Percentiles rank a stretch among this genome's conserved stretches.
phyloP scores from a whole-genome alignment of 2,888 invertebrate genomes.

The Nebria brevicollis region DNA sequence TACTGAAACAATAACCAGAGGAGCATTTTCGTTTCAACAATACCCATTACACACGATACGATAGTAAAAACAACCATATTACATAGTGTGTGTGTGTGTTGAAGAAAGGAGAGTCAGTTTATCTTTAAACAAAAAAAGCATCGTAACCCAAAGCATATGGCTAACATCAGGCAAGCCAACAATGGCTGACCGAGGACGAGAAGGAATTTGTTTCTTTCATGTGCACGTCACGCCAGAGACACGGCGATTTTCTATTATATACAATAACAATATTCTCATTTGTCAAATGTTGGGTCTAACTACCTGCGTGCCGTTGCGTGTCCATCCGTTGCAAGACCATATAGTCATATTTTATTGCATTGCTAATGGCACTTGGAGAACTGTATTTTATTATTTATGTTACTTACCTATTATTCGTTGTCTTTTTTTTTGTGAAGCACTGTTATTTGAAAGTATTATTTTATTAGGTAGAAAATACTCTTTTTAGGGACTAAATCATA shows the following conservation, averaged over 20 bases:
- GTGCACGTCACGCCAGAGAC: neutral
- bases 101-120: neutral
- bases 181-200: constrained; percentile 11
- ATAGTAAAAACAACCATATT: neutral
- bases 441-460: no score
- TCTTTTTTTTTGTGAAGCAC: neutral
- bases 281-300: neutral
- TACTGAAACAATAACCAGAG: neutral
- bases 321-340: neutral
- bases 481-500: no score
- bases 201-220: neutral
- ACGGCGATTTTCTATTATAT: neutral
- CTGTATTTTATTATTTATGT: neutral
- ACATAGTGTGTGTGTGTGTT: neutral
- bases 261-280: constrained; percentile 5
- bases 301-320: neutral
- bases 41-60: neutral
- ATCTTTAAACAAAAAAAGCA: constrained; percentile 29
- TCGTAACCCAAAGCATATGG: constrained; percentile 33
- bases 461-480: no score
- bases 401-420: neutral
- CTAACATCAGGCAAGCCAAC: constrained; percentile 32
- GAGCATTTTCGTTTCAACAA: neutral
- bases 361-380: neutral
- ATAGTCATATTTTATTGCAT: neutral